Percentiles rank a stretch among this genome's conserved stretches.
These are phyloP conservation scores for Brachypteracias leptosomus DNA, from an alignment of 2,113 vertebrate genomes.

Conservation along the genomic window DNA sequence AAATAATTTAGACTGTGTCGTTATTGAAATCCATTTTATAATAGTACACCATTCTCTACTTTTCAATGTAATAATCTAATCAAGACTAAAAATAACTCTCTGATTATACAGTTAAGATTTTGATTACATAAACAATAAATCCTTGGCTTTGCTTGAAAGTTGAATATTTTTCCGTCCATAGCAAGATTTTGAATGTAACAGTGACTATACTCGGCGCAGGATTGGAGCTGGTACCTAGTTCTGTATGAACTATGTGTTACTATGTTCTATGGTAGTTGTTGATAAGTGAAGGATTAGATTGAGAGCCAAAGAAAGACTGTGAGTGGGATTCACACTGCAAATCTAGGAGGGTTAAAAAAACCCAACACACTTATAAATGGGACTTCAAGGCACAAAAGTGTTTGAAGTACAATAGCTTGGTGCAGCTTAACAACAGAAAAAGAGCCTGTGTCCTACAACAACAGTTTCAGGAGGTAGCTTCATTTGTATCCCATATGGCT, in stretches of 20 bases:
- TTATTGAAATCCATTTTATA: background rate
- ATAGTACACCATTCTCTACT: background rate
- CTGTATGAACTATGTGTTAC: no score
- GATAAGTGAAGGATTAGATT: background rate
- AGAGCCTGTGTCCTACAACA: background rate
- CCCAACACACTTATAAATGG: background rate
- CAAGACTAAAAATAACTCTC: background rate
- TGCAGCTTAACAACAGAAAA: background rate
- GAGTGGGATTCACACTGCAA: background rate
- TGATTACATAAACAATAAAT: background rate
- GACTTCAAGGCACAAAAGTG: background rate
- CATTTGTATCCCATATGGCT: accelerated
- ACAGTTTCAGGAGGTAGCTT: background rate
- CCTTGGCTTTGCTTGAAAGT: background rate
- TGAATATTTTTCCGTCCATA: background rate
- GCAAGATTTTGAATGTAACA: background rate
- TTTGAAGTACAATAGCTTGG: background rate
- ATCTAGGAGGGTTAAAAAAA: background rate
- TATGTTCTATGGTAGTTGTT: background rate
- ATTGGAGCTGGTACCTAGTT: background rate
- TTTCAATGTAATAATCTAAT: background rate
- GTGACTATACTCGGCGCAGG: background rate
- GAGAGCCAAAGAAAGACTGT: background rate
- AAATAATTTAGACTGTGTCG: background rate
- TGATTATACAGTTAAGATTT: background rate